phyloP scores from a whole-genome alignment of 2,888 invertebrate genomes.

The Augochlorella aurata region DNA sequence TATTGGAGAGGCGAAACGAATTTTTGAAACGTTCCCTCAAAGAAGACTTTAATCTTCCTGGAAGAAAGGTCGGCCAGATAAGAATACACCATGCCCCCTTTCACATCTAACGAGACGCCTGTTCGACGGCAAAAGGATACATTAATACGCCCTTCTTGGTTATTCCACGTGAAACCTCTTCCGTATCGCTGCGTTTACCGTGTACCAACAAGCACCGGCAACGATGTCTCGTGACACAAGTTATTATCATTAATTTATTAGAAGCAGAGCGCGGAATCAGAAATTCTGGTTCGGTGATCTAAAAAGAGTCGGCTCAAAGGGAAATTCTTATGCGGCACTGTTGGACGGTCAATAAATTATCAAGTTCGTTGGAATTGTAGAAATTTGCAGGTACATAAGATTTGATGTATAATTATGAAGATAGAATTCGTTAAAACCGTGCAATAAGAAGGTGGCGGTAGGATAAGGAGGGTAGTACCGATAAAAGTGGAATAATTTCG shows the following conservation, averaged over 20 bases:
- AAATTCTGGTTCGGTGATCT: background rate
- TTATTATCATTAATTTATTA: slow-evolving; percentile 7
- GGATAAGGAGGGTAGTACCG: too few relatives aligned
- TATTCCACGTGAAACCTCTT: slow-evolving; percentile 1
- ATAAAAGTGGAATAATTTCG: too few relatives aligned
- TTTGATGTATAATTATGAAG: too few relatives aligned
- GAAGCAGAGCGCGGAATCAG: background rate
- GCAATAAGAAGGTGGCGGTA: background rate
- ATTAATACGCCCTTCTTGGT: slow-evolving; percentile 36
- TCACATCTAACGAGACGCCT: slow-evolving; percentile 16
- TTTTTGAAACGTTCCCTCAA: slow-evolving; percentile 51
- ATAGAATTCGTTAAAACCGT: background rate
- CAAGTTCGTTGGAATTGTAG: background rate
- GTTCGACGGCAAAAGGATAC: slow-evolving; percentile 33
- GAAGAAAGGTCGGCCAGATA: slow-evolving; percentile 43
- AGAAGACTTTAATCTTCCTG: slow-evolving; percentile 56
- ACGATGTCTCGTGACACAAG: background rate
- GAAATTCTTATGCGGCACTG: background rate
- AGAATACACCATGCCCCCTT: slow-evolving; percentile 28
- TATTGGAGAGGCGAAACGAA: slow-evolving; percentile 32
- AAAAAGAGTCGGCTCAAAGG: background rate
- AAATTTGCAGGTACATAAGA: background rate
- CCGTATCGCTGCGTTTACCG: background rate
- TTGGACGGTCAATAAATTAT: background rate
- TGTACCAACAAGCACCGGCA: background rate